phyloP scores from a whole-genome alignment of 1,140 invertebrate genomes.

The Calosoma granatense region DNA sequence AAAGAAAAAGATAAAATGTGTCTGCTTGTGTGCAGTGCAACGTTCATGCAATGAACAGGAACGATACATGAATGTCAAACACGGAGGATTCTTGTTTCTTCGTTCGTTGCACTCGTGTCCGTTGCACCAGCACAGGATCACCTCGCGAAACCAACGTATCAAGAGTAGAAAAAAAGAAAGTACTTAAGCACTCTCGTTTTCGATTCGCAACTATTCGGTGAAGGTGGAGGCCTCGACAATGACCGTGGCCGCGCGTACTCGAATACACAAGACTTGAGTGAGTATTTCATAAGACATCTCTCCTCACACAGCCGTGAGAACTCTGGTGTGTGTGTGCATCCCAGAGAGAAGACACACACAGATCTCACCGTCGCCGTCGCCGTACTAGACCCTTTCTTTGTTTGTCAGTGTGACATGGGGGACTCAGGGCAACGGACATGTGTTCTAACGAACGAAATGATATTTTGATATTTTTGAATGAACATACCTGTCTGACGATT shows the following conservation, averaged over 20 bases:
- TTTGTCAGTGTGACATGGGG: no score
- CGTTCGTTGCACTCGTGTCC: neutral
- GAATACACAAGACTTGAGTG: constrained; percentile 1
- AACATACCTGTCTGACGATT: constrained; percentile 74
- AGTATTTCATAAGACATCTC: no score
- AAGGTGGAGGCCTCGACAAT: constrained; percentile 31
- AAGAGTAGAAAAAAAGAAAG: constrained; percentile 16
- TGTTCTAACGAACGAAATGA: no score
- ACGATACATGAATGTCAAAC: no score
- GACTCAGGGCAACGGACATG: no score
- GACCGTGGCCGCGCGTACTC: constrained; percentile 24
- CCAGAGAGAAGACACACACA: neutral
- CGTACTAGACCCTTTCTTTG: neutral
- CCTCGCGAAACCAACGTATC: constrained; percentile 11
- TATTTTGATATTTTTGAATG: neutral
- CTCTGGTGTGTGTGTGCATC: neutral
- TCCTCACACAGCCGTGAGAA: no score
- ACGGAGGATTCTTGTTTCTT: no score
- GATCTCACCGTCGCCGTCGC: neutral
- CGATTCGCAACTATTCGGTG: constrained; percentile 25
- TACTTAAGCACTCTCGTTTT: constrained; percentile 29
- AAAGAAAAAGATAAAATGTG: no score
- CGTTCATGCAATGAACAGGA: no score
- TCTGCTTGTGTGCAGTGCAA: no score
- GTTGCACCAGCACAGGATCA: no score